Percentiles rank a stretch among this genome's conserved stretches.
Conservation (phyloP, 2,113 vertebrate species). For the Crotalus viridis region DNA sequence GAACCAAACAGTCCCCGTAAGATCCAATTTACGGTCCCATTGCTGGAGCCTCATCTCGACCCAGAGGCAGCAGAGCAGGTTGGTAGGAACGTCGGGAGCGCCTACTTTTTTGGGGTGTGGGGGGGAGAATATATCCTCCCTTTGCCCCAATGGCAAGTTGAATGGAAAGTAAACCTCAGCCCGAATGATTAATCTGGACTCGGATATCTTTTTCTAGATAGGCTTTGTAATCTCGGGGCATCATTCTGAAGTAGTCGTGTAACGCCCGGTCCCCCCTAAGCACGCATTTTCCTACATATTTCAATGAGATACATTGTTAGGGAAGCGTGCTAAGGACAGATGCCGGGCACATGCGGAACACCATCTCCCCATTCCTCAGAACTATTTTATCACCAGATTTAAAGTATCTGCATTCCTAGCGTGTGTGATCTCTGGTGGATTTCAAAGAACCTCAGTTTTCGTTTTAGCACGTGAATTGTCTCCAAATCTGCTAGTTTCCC, state of each 20-base stretch:
- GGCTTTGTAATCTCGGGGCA: not conserved
- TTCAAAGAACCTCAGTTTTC: not conserved
- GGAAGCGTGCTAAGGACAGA: not conserved
- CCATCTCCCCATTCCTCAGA: not conserved
- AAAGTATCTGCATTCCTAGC: not conserved
- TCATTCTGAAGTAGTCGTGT: not conserved
- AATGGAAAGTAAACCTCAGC: not conserved
- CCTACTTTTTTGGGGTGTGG: not conserved
- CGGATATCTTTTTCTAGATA: not conserved
- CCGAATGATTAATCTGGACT: not conserved
- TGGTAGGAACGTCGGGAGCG: not conserved
- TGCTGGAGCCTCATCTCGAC: slow-evolving; percentile 89
- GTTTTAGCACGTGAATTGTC: not conserved
- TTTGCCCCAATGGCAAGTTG: not conserved
- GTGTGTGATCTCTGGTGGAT: not conserved
- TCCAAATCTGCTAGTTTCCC: not conserved
- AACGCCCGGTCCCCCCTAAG: not conserved
- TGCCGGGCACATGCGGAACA: not conserved
- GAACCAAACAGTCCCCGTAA: slow-evolving; percentile 86
- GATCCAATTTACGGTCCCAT: slow-evolving; percentile 89
- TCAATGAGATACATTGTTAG: not conserved
- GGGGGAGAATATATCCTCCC: not conserved
- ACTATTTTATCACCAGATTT: not conserved
- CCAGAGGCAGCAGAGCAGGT: slow-evolving; percentile 91
- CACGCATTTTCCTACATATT: not conserved